Conservation (phyloP, 1,140 invertebrate genomes). For the Drosophila persimilis region DNA sequence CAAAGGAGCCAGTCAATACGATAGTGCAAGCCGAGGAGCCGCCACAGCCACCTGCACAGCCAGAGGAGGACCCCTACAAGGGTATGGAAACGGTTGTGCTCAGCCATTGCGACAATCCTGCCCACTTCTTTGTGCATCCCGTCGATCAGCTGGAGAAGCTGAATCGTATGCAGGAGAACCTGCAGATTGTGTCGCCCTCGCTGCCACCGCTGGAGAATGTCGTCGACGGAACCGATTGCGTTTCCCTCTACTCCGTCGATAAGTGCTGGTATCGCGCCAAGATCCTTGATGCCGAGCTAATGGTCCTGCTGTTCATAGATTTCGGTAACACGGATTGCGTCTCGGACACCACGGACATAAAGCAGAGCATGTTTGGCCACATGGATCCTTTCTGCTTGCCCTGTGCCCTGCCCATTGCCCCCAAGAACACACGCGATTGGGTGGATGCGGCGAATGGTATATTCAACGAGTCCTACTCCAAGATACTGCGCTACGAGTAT, state of each 20-base stretch:
- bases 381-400: conserved; percentile 85
- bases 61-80: conserved; percentile 67
- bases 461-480: conserved; percentile 84
- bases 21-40: conserved; percentile 1
- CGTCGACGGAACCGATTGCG: conserved; percentile 87
- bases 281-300: conserved; percentile 89
- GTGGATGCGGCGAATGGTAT: conserved; percentile 85
- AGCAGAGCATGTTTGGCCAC: conserved; percentile 84
- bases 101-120: conserved; percentile 87
- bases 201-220: conserved; percentile 84
- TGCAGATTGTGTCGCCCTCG: conserved; percentile 84
- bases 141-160: conserved; percentile 84
- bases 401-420: conserved; percentile 87
- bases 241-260: conserved; percentile 89
- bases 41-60: neutral
- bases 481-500: conserved; percentile 83
- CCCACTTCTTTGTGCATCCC: conserved; percentile 87
- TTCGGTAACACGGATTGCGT: conserved; percentile 91
- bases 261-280: conserved; percentile 91
- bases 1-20: neutral
- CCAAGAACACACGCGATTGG: conserved; percentile 87
- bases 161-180: conserved; percentile 85
- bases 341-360: conserved; percentile 85
- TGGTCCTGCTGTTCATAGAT: conserved; percentile 91
- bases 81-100: conserved; percentile 84